Conservation (phyloP, 2,888 invertebrate genomes). For the Caenorhabditis auriculariae region DNA sequence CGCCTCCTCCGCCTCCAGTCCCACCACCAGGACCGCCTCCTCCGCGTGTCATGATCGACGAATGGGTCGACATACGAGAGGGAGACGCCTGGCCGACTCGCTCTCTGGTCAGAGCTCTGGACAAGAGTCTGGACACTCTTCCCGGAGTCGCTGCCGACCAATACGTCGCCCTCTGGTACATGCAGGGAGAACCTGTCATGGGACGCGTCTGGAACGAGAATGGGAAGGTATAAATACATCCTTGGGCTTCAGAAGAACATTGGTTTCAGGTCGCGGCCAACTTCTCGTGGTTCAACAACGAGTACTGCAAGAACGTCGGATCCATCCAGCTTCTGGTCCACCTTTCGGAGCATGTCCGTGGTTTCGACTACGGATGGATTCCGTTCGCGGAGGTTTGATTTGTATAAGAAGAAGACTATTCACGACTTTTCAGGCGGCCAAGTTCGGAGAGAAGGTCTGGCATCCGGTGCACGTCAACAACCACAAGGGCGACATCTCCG, state of each 20-base stretch:
- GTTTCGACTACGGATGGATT: conserved; percentile 49
- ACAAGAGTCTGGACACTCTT: conserved; percentile 44
- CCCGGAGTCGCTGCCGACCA: conserved; percentile 49
- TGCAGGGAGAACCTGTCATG: conserved; percentile 50
- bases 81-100: conserved; percentile 44
- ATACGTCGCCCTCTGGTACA: conserved; percentile 55
- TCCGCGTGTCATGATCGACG: conserved; percentile 31
- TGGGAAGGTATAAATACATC: conserved; percentile 29
- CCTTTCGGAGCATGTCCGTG: conserved; percentile 34
- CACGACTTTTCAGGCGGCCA: conserved; percentile 23
- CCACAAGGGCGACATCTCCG: conserved; percentile 52
- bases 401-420: background rate
- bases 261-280: conserved; percentile 22
- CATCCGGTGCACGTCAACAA: conserved; percentile 44
- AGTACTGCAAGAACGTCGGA: conserved; percentile 42
- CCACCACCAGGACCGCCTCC: conserved; percentile 9
- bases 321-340: conserved; percentile 47
- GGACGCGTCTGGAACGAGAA: conserved; percentile 50
- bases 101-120: conserved; percentile 22
- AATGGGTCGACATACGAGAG: conserved; percentile 51
- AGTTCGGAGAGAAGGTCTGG: conserved; percentile 45
- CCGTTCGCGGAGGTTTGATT: conserved; percentile 29
- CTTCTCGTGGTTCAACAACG: conserved; percentile 41
- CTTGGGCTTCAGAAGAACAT: too few relatives aligned
- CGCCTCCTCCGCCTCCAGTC: conserved; percentile 13